phyloP scores from a whole-genome alignment of 2,113 vertebrate genomes.

The Dipodomys merriami region DNA sequence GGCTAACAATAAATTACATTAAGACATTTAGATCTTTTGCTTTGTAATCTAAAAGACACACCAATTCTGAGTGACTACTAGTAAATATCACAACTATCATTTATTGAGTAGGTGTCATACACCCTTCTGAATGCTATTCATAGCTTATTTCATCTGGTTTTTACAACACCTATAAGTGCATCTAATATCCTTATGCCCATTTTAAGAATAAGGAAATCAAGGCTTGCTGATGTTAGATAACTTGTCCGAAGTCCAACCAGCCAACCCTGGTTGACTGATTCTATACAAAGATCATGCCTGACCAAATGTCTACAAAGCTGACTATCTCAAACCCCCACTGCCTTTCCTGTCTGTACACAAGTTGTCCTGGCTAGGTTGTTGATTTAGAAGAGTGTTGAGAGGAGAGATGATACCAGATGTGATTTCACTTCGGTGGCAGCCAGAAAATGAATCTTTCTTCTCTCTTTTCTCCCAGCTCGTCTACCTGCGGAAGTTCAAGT shows the following conservation, averaged over 20 bases:
- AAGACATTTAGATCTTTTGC: neutral
- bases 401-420: neutral
- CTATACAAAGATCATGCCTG: neutral
- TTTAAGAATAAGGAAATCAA: neutral
- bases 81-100: neutral
- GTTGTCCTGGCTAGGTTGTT: neutral
- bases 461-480: constrained; percentile 84
- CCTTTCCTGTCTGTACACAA: accelerated
- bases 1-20: neutral
- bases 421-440: neutral
- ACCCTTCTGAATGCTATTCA: neutral
- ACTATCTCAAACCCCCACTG: neutral
- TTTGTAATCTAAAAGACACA: neutral
- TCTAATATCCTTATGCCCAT: neutral
- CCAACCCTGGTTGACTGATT: neutral
- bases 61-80: neutral
- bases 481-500: constrained; percentile 90
- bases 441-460: neutral
- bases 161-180: neutral
- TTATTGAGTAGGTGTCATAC: neutral
- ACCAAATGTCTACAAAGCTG: neutral
- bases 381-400: neutral
- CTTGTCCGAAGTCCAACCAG: neutral
- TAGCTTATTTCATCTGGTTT: neutral
- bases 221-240: neutral